phyloP scores from a whole-genome alignment of 1,140 invertebrate genomes.

The Doryteuthis pealeii region DNA sequence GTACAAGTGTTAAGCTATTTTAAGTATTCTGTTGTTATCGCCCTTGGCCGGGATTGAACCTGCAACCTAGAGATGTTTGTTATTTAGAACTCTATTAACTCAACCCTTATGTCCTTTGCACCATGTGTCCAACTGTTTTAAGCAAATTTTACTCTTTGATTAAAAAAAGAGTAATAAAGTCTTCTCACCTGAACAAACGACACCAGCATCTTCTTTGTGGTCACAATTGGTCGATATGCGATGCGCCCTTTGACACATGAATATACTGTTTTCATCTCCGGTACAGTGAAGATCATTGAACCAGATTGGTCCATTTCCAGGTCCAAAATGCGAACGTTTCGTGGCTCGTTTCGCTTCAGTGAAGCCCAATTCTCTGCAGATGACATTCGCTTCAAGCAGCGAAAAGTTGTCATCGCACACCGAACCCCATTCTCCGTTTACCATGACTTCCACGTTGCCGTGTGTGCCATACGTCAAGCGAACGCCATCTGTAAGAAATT shows the following conservation, averaged over 20 bases:
- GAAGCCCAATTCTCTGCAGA: conserved; percentile 75
- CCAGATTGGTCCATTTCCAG: conserved; percentile 61
- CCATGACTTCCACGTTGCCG: conserved; percentile 75
- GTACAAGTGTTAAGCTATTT: too few relatives aligned
- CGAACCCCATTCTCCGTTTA: conserved; percentile 82
- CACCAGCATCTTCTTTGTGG: conserved; percentile 15
- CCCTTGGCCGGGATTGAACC: too few relatives aligned
- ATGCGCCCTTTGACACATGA: conserved; percentile 68
- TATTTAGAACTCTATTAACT: too few relatives aligned
- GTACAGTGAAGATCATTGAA: conserved; percentile 73
- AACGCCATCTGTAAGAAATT: background rate
- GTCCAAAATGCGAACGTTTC: conserved; percentile 61
- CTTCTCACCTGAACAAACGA: background rate
- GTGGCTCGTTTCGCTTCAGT: conserved; percentile 14
- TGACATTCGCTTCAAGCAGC: conserved; percentile 74
- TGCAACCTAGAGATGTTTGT: too few relatives aligned
- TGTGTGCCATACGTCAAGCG: conserved; percentile 3
- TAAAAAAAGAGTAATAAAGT: too few relatives aligned
- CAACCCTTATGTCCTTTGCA: too few relatives aligned
- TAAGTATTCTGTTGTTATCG: too few relatives aligned
- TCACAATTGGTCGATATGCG: background rate
- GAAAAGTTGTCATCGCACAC: conserved; percentile 95
- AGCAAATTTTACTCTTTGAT: too few relatives aligned
- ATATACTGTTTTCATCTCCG: conserved; percentile 71
- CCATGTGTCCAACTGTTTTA: too few relatives aligned